Conservation (phyloP, 2,797 vertebrate species). For the Gobio occitaniae region DNA sequence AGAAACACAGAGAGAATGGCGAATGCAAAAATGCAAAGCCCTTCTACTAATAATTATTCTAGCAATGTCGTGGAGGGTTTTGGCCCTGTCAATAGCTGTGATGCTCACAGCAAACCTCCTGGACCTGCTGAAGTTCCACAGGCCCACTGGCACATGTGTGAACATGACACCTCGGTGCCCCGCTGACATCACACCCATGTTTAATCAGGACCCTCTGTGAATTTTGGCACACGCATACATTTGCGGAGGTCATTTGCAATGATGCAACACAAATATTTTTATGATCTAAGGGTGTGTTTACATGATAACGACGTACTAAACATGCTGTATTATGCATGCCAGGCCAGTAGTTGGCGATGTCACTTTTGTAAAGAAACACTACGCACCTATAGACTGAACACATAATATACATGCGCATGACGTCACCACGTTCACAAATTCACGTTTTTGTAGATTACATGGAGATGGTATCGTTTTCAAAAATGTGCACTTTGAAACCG, state of each 20-base stretch:
- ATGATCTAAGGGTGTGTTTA: not conserved
- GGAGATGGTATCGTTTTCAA: not conserved
- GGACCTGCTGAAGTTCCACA: conserved; percentile 57
- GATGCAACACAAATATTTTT: not conserved
- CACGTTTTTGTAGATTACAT: not conserved
- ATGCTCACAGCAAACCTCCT: conserved; percentile 58
- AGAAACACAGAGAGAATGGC: conserved; percentile 56
- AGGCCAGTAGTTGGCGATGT: not conserved
- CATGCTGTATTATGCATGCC: not conserved
- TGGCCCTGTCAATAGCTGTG: conserved; percentile 68
- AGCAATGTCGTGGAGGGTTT: conserved; percentile 46
- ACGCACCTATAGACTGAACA: not conserved
- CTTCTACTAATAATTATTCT: conserved; percentile 64
- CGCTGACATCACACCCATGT: conserved; percentile 60
- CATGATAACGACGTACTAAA: not conserved
- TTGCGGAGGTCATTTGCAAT: not conserved
- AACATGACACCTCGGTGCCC: conserved; percentile 67
- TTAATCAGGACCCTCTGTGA: conserved; percentile 44
- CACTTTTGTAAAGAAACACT: not conserved
- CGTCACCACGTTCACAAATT: not conserved
- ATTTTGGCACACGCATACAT: conserved; percentile 27
- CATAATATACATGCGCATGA: not conserved
- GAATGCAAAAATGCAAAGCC: conserved; percentile 54
- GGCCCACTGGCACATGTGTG: conserved; percentile 51
- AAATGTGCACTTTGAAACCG: not conserved